Evolutionary conservation across 2,797 vertebrate species (phyloP).

Genomic region (Jordanella pulchra): DNA sequence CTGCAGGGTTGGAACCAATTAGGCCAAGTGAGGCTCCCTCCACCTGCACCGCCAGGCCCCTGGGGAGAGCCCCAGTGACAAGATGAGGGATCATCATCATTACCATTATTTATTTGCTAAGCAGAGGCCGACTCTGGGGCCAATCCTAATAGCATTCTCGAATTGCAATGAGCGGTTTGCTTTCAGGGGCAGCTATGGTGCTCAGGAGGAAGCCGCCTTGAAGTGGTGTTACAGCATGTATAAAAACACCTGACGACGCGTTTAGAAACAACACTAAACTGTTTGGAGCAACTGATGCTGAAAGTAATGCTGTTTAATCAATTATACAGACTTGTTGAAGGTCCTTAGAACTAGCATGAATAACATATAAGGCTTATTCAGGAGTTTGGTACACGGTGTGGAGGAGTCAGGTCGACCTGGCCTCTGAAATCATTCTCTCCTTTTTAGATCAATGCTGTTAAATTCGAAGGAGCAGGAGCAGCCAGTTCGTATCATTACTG

Average conservation of each 20-base stretch:
- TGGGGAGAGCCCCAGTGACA: slow-evolving; percentile 78
- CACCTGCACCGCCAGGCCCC: slow-evolving; percentile 75
- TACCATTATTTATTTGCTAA: slow-evolving; percentile 88
- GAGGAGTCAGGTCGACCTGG: slow-evolving; percentile 22
- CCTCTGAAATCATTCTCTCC: slow-evolving; percentile 23
- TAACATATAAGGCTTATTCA: slow-evolving; percentile 33
- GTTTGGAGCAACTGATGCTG: slow-evolving; percentile 9
- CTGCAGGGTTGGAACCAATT: slow-evolving; percentile 84
- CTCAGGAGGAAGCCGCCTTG: slow-evolving; percentile 14
- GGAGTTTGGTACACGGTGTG: slow-evolving; percentile 14
- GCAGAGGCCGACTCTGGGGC: slow-evolving; percentile 82
- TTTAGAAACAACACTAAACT: slow-evolving; percentile 40
- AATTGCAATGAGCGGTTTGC: slow-evolving; percentile 76
- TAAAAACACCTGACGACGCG: slow-evolving; percentile 31
- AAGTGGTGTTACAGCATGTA: slow-evolving; percentile 44
- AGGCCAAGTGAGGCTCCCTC: slow-evolving; percentile 73
- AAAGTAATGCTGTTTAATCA: slow-evolving; percentile 46
- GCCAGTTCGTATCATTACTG: background rate
- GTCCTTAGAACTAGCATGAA: slow-evolving; percentile 31
- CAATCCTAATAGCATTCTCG: slow-evolving; percentile 79
- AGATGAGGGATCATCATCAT: slow-evolving; percentile 87
- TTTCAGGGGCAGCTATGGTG: slow-evolving; percentile 50
- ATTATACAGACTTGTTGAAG: slow-evolving; percentile 34
- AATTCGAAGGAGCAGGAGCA: background rate
- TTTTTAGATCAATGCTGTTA: slow-evolving; percentile 8